Conservation (phyloP, 92 coral and sea anemone species). For the Umimayanthus chanpuru region DNA sequence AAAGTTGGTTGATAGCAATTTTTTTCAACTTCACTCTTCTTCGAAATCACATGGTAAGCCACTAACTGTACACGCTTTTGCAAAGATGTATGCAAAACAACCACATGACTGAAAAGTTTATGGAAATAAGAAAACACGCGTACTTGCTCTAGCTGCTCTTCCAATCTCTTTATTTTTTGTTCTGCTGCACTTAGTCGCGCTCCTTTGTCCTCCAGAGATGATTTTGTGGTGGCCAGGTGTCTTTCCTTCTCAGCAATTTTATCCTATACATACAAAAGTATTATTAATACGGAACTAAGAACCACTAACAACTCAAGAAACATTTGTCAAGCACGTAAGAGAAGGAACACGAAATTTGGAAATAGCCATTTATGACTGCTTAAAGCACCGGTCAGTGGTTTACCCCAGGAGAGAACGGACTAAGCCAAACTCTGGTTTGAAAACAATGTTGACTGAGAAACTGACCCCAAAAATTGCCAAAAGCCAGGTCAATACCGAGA, state of each 20-base stretch:
- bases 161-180: conserved; percentile 73
- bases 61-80: not conserved
- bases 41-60: not conserved
- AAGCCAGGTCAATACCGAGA: no score
- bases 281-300: no score
- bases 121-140: not conserved
- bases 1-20: no score
- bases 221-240: conserved; percentile 57
- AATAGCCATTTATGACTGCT: no score
- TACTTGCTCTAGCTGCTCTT: conserved; percentile 77
- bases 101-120: not conserved
- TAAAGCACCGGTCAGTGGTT: no score
- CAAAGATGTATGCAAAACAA: not conserved
- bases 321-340: no score
- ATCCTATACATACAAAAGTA: conserved; percentile 47
- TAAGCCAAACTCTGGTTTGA: no score
- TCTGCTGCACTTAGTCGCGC: conserved; percentile 58
- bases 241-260: conserved; percentile 57
- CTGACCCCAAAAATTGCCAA: no score
- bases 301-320: not conserved
- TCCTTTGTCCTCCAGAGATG: conserved; percentile 70
- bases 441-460: no score
- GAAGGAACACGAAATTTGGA: no score
- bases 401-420: no score
- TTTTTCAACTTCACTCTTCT: no score